Evolutionary conservation across 1,140 invertebrate genomes (phyloP).

Genomic region (Drosophila sulfurigaster): DNA sequence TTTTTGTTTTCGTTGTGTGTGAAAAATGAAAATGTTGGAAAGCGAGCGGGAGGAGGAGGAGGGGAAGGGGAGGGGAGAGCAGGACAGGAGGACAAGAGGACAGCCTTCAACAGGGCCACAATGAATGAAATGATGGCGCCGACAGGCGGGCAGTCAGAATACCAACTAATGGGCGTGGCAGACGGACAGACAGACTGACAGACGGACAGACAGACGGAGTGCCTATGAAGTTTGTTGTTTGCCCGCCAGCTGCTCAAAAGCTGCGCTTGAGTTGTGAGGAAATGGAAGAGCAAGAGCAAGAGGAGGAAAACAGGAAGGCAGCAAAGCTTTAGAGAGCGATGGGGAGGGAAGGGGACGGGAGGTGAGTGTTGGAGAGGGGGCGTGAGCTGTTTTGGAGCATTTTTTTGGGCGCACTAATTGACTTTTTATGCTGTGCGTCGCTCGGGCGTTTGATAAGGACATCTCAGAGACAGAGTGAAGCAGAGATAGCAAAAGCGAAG

Average conservation of each 20-base stretch:
- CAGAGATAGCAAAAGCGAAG: slow-evolving; percentile 8
- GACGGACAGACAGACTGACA: not conserved
- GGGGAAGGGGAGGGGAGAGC: not conserved
- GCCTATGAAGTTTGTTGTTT: slow-evolving; percentile 44
- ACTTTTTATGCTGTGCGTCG: slow-evolving; percentile 52
- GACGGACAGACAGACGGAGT: not conserved
- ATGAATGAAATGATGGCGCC: slow-evolving; percentile 42
- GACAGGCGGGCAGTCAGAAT: slow-evolving; percentile 28
- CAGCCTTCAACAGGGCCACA: slow-evolving; percentile 8
- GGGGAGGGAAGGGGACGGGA: too few relatives aligned
- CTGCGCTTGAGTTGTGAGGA: slow-evolving; percentile 4
- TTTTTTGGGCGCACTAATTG: slow-evolving; percentile 50
- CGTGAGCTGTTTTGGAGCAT: slow-evolving; percentile 8
- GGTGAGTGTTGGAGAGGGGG: not conserved
- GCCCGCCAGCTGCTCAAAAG: slow-evolving; percentile 35
- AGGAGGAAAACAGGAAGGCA: not conserved
- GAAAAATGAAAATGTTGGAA: slow-evolving; percentile 55
- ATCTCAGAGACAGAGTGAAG: not conserved
- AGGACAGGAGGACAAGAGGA: not conserved
- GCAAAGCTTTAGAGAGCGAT: too few relatives aligned
- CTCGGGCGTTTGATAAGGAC: slow-evolving; percentile 11
- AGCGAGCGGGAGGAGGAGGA: not conserved
- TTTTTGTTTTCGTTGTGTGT: slow-evolving; percentile 49
- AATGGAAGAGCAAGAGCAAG: not conserved
- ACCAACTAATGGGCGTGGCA: slow-evolving; percentile 31